A percentile compares a stretch with the other conserved stretches of the same genome.
phyloP scores from a whole-genome alignment of 30 jellyfish, hydroid and myxozoan genomes.

The Rhopilema esculentum region DNA sequence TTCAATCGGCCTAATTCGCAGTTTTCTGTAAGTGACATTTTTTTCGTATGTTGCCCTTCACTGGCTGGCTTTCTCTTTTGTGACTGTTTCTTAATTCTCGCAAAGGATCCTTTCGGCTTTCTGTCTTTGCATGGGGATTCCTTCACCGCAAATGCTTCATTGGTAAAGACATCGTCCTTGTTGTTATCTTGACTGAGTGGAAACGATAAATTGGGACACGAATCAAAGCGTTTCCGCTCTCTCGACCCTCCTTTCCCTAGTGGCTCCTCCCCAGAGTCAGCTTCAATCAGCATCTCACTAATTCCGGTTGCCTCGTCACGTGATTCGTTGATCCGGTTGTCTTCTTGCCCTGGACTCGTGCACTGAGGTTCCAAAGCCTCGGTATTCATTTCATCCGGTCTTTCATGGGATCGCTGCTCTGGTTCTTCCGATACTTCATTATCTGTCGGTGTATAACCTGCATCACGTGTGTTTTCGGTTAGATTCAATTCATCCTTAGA shows the following conservation, averaged over 20 bases:
- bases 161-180: constrained; percentile 13
- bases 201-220: constrained; percentile 10
- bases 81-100: constrained; percentile 22
- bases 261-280: not conserved
- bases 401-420: no score
- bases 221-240: constrained; percentile 13
- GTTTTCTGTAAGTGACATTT: constrained; percentile 1
- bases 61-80: constrained; percentile 25
- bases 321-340: not conserved
- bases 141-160: not conserved
- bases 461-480: not conserved
- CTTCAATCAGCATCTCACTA: not conserved
- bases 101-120: not conserved
- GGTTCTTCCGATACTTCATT: not conserved
- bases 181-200: not conserved
- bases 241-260: not conserved
- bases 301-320: not conserved
- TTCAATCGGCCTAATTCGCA: constrained; percentile 51
- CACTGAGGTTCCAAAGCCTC: not conserved
- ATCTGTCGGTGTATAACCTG: not conserved
- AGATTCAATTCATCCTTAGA: not conserved
- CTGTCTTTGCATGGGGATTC: constrained; percentile 9
- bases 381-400: no score
- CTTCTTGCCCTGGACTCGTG: not conserved
- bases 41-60: constrained; percentile 12